phyloP scores from a whole-genome alignment of 2,113 vertebrate species.

The Phasianus colchicus region DNA sequence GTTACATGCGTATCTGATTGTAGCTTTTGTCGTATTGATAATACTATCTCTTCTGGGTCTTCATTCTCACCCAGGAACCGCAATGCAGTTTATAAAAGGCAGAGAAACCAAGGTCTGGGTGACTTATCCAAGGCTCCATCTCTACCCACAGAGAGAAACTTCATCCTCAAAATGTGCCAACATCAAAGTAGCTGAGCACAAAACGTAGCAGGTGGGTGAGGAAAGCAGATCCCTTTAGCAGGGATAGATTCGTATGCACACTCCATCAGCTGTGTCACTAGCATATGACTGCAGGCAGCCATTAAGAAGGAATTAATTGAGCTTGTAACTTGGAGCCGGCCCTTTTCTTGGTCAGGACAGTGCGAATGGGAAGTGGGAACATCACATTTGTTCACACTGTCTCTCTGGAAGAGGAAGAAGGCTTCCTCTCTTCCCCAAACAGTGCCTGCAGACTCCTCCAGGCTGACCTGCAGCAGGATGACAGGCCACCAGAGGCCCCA shows the following conservation, averaged over 20 bases:
- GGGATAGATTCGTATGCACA: not conserved
- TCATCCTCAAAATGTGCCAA: not conserved
- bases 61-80: not conserved
- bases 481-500: accelerated
- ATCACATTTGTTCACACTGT: not conserved
- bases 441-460: not conserved
- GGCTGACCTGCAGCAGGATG: not conserved
- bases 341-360: not conserved
- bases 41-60: not conserved
- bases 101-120: not conserved
- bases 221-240: not conserved
- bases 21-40: not conserved
- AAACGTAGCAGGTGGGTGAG: not conserved
- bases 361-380: not conserved
- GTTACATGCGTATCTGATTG: not conserved
- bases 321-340: not conserved
- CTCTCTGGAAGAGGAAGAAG: slow-evolving; percentile 2
- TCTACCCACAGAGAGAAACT: not conserved
- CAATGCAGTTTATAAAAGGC: not conserved
- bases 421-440: not conserved
- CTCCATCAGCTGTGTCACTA: not conserved
- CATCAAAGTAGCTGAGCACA: not conserved
- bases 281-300: not conserved
- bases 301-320: not conserved
- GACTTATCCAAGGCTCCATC: not conserved